Conservation (phyloP, 1,140 invertebrate genomes). For the Zophobas atratus region DNA sequence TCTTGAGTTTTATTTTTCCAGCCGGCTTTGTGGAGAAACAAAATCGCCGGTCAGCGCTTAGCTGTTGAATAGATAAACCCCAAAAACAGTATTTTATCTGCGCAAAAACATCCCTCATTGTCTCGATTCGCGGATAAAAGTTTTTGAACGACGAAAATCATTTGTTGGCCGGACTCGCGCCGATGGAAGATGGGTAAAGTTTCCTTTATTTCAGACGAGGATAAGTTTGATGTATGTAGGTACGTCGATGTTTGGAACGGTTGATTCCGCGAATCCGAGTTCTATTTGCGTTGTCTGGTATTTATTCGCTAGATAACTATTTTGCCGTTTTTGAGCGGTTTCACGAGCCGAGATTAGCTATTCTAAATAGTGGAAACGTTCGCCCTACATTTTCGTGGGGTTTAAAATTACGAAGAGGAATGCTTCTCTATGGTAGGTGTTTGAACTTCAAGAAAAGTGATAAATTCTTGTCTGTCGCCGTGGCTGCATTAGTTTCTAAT, state of each 20-base stretch:
- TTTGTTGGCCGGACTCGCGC: neutral
- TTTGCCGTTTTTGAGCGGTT: no score
- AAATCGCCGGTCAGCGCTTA: neutral
- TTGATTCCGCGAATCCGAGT: no score
- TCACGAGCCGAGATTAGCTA: no score
- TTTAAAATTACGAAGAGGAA: no score
- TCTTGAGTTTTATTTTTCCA: neutral
- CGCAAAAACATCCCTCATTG: neutral
- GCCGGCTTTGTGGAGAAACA: neutral
- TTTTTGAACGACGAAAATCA: slow-evolving; percentile 17
- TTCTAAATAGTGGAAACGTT: no score
- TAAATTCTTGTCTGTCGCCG: neutral
- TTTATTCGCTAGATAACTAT: no score
- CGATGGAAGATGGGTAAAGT: neutral
- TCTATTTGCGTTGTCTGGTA: no score
- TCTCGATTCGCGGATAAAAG: slow-evolving; percentile 14
- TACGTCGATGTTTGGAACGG: no score
- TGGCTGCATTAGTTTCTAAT: slow-evolving; percentile 16
- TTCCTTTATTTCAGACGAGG: neutral
- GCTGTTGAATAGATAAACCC: neutral
- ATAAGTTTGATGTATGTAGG: neutral
- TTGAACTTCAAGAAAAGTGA: neutral
- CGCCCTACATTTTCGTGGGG: no score
- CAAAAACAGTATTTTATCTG: slow-evolving; percentile 23
- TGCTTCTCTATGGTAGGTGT: no score